These are phyloP conservation scores for Anarsia innoxiella DNA, from an alignment of 2,888 invertebrate genomes.

Conservation along the genomic window DNA sequence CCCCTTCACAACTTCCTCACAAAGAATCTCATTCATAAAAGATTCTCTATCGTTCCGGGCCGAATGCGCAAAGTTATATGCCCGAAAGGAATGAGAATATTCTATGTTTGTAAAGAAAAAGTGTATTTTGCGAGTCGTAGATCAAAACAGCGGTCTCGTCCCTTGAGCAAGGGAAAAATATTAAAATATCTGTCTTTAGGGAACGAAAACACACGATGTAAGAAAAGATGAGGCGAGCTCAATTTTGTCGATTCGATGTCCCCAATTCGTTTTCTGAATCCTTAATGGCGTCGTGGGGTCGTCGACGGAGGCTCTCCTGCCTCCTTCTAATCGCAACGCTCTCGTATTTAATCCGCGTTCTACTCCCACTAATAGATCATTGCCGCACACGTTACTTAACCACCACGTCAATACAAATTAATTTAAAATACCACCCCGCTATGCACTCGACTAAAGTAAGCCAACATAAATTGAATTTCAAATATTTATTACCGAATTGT, in stretches of 20 bases:
- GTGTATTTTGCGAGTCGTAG: conserved; percentile 50
- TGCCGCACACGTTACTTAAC: conserved; percentile 39
- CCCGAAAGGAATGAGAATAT: conserved; percentile 42
- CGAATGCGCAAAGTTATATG: conserved; percentile 50
- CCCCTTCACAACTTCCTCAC: conserved; percentile 27
- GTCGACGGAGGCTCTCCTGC: background rate
- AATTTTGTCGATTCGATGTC: conserved; percentile 71
- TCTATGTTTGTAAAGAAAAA: conserved; percentile 44
- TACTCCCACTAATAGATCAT: conserved; percentile 26
- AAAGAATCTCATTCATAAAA: conserved; percentile 44
- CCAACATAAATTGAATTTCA: too few species aligned
- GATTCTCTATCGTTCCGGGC: conserved; percentile 36
- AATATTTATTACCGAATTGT: too few species aligned
- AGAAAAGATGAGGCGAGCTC: conserved; percentile 64
- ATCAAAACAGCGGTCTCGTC: conserved; percentile 60
- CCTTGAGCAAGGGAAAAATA: conserved; percentile 45
- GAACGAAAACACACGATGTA: conserved; percentile 54
- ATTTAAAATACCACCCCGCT: conserved; percentile 9
- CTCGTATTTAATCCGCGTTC: conserved; percentile 63
- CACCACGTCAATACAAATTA: conserved; percentile 9
- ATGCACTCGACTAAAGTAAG: too few species aligned
- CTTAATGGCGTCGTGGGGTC: conserved; percentile 48
- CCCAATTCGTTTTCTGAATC: conserved; percentile 69
- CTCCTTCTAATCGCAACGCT: conserved; percentile 50
- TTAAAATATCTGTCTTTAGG: conserved; percentile 60